phyloP scores from a whole-genome alignment of 2,797 vertebrate genomes.

The Naso thynnoides region DNA sequence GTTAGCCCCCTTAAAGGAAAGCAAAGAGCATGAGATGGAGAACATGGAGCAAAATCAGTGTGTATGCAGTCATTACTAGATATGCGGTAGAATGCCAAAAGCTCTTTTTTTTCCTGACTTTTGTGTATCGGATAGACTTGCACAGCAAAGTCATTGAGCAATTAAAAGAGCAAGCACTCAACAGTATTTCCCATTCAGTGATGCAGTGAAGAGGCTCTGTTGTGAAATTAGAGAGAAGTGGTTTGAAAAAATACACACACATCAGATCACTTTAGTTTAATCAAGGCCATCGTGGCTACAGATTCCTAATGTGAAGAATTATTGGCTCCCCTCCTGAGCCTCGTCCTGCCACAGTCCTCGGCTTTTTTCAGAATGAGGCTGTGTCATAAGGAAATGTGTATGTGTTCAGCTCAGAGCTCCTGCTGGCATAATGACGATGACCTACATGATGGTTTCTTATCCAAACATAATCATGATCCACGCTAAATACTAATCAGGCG shows the following conservation, averaged over 20 bases:
- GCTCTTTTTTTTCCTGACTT: background rate
- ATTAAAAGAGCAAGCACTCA: conserved; percentile 53
- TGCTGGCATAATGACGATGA: conserved; percentile 45
- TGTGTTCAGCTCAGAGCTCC: conserved; percentile 57
- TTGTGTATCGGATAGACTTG: too few species aligned
- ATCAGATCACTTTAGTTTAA: conserved; percentile 52
- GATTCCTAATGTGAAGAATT: conserved; percentile 32
- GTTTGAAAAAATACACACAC: conserved; percentile 52
- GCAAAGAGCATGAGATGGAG: conserved; percentile 24
- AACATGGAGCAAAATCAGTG: conserved; percentile 5
- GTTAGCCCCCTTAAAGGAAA: conserved; percentile 16
- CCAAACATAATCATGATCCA: conserved; percentile 39
- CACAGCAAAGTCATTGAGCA: conserved; percentile 26
- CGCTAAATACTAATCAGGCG: conserved; percentile 41
- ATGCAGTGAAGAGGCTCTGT: conserved; percentile 42
- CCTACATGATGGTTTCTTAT: conserved; percentile 50
- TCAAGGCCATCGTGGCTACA: conserved; percentile 43
- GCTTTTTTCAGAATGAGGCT: conserved; percentile 42
- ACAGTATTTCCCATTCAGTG: conserved; percentile 32
- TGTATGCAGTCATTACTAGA: conserved; percentile 18
- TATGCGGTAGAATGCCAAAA: conserved; percentile 11
- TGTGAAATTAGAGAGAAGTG: conserved; percentile 51
- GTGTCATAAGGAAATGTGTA: conserved; percentile 51
- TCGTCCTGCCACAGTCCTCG: conserved; percentile 52
- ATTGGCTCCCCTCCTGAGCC: conserved; percentile 53